Evolutionary conservation across 2,888 invertebrate species (phyloP).

Genomic region (Amphimallon solstitiale): DNA sequence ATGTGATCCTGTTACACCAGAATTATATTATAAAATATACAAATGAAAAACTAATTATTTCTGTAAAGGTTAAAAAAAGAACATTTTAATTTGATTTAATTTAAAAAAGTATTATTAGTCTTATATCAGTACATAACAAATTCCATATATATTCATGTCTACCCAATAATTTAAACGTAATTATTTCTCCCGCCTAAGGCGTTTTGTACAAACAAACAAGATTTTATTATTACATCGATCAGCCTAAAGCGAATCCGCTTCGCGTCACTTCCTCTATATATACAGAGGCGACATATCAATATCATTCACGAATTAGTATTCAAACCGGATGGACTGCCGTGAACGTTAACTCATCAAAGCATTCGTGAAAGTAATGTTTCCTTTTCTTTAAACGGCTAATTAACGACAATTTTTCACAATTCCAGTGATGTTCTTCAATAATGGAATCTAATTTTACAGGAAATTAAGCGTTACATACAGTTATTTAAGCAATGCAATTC

Average conservation of each 20-base stretch:
- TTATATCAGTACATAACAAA: too few relatives aligned
- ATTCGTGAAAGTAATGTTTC: slow-evolving; percentile 19
- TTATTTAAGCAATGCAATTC: neutral
- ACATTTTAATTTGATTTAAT: too few relatives aligned
- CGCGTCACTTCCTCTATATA: neutral
- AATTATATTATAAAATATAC: too few relatives aligned
- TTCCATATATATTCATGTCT: too few relatives aligned
- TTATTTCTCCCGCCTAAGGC: too few relatives aligned
- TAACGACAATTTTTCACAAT: slow-evolving; percentile 2
- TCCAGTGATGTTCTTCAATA: neutral
- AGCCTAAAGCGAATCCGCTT: neutral
- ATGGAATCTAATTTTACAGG: neutral
- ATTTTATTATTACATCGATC: neutral
- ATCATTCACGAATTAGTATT: neutral
- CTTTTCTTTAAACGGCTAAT: neutral
- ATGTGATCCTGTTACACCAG: too few relatives aligned
- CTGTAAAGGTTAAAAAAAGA: too few relatives aligned
- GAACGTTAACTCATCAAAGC: slow-evolving; percentile 11
- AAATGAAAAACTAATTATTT: too few relatives aligned
- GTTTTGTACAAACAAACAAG: too few relatives aligned
- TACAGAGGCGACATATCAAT: neutral
- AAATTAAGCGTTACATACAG: slow-evolving; percentile 12
- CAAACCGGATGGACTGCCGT: slow-evolving; percentile 2
- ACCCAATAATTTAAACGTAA: too few relatives aligned
- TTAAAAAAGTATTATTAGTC: too few relatives aligned